Evolutionary conservation across 2,888 invertebrate genomes (phyloP).

Genomic region (Notodonta ziczac): DNA sequence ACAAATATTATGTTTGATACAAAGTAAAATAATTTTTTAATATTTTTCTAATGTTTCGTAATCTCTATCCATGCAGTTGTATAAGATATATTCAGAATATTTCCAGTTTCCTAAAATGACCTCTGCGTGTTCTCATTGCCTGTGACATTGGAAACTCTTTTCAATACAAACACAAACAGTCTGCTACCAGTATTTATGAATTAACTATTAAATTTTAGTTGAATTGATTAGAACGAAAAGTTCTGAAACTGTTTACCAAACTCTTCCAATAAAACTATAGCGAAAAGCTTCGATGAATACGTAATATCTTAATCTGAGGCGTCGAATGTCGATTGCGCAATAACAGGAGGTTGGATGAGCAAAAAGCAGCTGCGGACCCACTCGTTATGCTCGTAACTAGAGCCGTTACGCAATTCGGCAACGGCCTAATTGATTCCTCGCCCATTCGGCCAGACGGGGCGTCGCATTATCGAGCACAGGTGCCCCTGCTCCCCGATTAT

Average conservation of each 20-base stretch:
- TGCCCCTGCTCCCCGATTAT: conserved; percentile 72
- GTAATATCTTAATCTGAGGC: conserved; percentile 77
- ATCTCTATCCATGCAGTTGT: too few species aligned
- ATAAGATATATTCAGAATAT: too few species aligned
- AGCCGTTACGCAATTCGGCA: conserved; percentile 80
- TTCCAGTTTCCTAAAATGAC: too few species aligned
- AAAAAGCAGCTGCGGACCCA: conserved; percentile 80
- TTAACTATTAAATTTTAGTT: background rate
- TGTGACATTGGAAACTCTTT: background rate
- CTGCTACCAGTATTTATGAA: background rate
- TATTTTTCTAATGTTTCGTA: too few species aligned
- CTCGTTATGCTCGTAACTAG: conserved; percentile 80
- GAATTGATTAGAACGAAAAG: conserved; percentile 29
- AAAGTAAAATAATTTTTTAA: too few species aligned
- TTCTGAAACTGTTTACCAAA: conserved; percentile 35
- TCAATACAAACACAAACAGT: conserved; percentile 1
- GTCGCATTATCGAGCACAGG: conserved; percentile 82
- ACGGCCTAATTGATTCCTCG: conserved; percentile 83
- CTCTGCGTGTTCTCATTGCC: too few species aligned
- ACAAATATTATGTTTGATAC: too few species aligned
- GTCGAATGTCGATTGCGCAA: conserved; percentile 77
- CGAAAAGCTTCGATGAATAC: conserved; percentile 70
- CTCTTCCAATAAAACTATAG: conserved; percentile 57
- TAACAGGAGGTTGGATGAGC: conserved; percentile 80
- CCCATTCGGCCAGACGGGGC: conserved; percentile 80